phyloP scores from a whole-genome alignment of 2,797 vertebrate genomes.

The Chelidonichthys spinosus region DNA sequence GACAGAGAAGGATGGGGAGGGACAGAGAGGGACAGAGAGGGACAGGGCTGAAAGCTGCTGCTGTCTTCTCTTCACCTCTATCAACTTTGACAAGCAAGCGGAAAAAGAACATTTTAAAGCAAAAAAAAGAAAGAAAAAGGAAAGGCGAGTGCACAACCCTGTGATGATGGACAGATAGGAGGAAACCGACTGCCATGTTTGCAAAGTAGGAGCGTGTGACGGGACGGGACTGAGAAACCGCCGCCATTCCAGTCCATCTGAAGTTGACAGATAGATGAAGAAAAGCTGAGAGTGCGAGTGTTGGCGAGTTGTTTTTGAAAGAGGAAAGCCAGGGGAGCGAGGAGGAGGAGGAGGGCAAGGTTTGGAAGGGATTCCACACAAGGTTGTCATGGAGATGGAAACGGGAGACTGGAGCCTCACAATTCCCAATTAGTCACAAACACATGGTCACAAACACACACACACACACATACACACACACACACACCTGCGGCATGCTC shows the following conservation, averaged over 20 bases:
- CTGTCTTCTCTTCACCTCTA: constrained; percentile 5
- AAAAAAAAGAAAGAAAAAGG: neutral
- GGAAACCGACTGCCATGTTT: constrained; percentile 6
- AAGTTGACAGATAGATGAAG: constrained; percentile 37
- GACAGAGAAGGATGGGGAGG: neutral
- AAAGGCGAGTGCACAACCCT: neutral
- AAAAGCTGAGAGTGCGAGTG: constrained; percentile 54
- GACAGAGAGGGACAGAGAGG: neutral
- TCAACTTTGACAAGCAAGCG: neutral
- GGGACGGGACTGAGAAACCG: neutral
- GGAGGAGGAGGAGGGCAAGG: constrained; percentile 47
- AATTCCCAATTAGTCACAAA: constrained; percentile 78
- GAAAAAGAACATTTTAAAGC: neutral
- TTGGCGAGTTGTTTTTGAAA: constrained; percentile 69
- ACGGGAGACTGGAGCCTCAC: constrained; percentile 78
- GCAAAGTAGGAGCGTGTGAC: neutral
- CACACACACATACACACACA: constrained; percentile 26
- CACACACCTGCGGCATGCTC: constrained; percentile 46
- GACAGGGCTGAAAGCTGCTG: constrained; percentile 1
- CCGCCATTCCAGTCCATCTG: constrained; percentile 9
- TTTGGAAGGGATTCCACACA: constrained; percentile 73
- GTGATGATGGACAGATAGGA: neutral
- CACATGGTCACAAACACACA: constrained; percentile 49
- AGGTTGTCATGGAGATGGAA: constrained; percentile 80
- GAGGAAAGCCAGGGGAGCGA: constrained; percentile 48